Conservation (phyloP, 1,140 invertebrate genomes). For the Drosophila lacertosa region DNA sequence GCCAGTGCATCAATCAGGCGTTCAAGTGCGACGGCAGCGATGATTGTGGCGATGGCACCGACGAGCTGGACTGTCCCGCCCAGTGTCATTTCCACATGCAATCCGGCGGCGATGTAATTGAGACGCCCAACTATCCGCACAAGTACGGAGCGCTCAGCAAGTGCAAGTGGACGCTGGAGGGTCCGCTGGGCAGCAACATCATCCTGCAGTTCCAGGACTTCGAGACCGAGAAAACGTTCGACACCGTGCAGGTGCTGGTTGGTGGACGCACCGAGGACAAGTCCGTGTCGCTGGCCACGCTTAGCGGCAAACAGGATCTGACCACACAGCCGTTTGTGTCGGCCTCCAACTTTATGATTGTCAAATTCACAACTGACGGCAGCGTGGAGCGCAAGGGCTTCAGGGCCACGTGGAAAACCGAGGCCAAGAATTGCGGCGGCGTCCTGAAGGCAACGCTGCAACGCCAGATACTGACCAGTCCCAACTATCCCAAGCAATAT, state of each 20-base stretch:
- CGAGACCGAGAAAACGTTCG: slow-evolving; percentile 97
- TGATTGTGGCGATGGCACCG: slow-evolving; percentile 95
- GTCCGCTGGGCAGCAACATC: slow-evolving; percentile 97
- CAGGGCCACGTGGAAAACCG: slow-evolving; percentile 96
- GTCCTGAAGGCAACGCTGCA: slow-evolving; percentile 92
- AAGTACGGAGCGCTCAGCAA: slow-evolving; percentile 95
- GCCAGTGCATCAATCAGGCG: slow-evolving; percentile 93
- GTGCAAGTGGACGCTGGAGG: slow-evolving; percentile 98
- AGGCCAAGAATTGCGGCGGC: slow-evolving; percentile 95
- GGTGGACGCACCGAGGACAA: slow-evolving; percentile 97
- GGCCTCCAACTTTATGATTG: slow-evolving; percentile 98
- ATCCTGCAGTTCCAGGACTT: slow-evolving; percentile 97
- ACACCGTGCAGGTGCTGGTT: slow-evolving; percentile 97
- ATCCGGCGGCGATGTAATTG: slow-evolving; percentile 96
- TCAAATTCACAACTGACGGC: slow-evolving; percentile 97
- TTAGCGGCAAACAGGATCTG: slow-evolving; percentile 94
- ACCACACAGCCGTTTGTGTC: slow-evolving; percentile 94
- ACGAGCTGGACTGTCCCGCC: slow-evolving; percentile 94
- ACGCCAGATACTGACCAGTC: slow-evolving; percentile 93
- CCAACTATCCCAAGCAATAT: slow-evolving; percentile 95
- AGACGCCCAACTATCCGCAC: slow-evolving; percentile 96
- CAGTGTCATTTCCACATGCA: slow-evolving; percentile 97
- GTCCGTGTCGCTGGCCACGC: slow-evolving; percentile 94
- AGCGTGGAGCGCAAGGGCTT: slow-evolving; percentile 97
- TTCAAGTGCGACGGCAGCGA: slow-evolving; percentile 96